Evolutionary conservation across 2,888 invertebrate genomes (phyloP).

Genomic region (Cacoxenus indagator): DNA sequence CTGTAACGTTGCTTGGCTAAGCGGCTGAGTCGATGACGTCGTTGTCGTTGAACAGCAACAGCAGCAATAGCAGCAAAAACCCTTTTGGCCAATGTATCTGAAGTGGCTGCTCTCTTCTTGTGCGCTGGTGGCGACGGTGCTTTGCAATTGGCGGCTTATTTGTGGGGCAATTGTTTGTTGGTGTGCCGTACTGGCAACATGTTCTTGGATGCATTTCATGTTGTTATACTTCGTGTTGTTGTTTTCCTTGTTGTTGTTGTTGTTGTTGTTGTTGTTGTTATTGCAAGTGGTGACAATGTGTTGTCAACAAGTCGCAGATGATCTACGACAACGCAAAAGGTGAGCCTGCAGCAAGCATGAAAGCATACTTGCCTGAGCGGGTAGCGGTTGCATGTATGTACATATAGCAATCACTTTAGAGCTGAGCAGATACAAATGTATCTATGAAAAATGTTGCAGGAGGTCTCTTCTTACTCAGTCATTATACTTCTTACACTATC

Average conservation of each 20-base stretch:
- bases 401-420: too few species aligned
- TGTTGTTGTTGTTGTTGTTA: not conserved
- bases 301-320: slow-evolving; percentile 54
- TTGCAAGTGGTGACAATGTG: slow-evolving; percentile 57
- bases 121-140: not conserved
- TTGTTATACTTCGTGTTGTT: slow-evolving; percentile 1
- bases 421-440: too few species aligned
- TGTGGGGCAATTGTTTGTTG: slow-evolving; percentile 7
- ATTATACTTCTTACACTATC: too few species aligned
- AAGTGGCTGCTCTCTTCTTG: not conserved
- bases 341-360: not conserved
- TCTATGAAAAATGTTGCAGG: too few species aligned
- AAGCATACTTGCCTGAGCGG: not conserved
- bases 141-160: slow-evolving; percentile 7
- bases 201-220: slow-evolving; percentile 28
- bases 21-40: not conserved
- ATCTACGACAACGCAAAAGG: slow-evolving; percentile 34
- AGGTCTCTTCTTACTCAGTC: too few species aligned
- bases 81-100: slow-evolving; percentile 35
- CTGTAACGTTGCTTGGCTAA: slow-evolving; percentile 21
- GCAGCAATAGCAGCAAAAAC: slow-evolving; percentile 24
- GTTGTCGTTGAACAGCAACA: not conserved
- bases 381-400: too few species aligned
- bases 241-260: slow-evolving; percentile 36
- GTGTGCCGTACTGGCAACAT: slow-evolving; percentile 15